Percentiles rank a stretch among this genome's conserved stretches.
Conservation (phyloP, 2,797 vertebrate genomes). For the Pseudotriccus pelzelni region DNA sequence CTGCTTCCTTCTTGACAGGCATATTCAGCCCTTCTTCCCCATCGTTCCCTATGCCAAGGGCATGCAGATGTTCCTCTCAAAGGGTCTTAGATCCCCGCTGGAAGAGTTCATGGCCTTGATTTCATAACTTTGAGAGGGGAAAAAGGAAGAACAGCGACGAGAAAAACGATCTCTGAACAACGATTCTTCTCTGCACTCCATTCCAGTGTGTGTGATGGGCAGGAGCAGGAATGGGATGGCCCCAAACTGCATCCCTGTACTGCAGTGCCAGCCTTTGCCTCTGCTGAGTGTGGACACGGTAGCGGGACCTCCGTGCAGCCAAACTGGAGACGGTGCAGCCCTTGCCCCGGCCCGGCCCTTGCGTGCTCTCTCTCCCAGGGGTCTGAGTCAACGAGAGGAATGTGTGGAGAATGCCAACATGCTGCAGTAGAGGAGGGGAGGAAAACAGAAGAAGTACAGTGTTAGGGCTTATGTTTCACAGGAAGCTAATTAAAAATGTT, state of each 20-base stretch:
- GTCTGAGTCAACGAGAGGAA: constrained; percentile 41
- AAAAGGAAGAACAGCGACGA: neutral
- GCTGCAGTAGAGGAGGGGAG: neutral
- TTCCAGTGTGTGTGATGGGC: rapidly evolving
- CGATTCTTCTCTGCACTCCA: rapidly evolving
- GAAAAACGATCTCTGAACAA: neutral
- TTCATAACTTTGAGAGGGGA: neutral
- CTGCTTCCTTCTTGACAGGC: neutral
- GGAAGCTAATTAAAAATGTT: neutral
- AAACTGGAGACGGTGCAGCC: neutral
- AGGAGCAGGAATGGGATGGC: neutral
- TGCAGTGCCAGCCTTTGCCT: rapidly evolving
- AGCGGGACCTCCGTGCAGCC: neutral
- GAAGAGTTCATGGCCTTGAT: neutral
- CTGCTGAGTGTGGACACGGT: rapidly evolving
- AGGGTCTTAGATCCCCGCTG: neutral
- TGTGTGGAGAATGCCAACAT: neutral
- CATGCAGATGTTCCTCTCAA: neutral
- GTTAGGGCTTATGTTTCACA: neutral
- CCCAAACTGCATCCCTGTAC: neutral
- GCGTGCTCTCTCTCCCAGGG: neutral
- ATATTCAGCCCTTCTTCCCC: neutral
- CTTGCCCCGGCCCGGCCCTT: rapidly evolving
- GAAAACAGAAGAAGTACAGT: constrained; percentile 18
- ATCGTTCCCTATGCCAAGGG: neutral